phyloP scores from a whole-genome alignment of 2,113 vertebrate species.

The Lycocorax pyrrhopterus region DNA sequence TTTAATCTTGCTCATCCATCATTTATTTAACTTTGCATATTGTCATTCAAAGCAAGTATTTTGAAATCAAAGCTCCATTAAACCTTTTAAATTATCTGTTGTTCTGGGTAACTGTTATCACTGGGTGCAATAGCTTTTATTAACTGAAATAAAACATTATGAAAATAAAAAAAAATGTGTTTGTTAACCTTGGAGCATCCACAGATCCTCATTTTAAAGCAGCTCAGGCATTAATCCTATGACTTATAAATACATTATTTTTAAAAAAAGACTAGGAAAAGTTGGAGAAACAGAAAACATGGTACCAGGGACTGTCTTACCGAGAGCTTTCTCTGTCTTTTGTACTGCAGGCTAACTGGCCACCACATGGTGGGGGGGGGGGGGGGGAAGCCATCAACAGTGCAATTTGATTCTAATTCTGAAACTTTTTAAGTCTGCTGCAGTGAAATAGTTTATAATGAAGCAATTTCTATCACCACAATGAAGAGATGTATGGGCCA shows the following conservation, averaged over 20 bases:
- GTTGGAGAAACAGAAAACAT: background rate
- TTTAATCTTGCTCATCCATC: slow-evolving; percentile 44
- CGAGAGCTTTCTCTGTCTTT: too few species aligned
- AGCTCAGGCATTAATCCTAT: slow-evolving; percentile 8
- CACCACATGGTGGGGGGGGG: too few species aligned
- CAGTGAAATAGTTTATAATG: slow-evolving; percentile 6
- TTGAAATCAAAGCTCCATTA: slow-evolving; percentile 42
- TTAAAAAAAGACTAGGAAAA: background rate
- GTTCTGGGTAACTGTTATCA: slow-evolving; percentile 2
- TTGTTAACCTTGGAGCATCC: background rate
- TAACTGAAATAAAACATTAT: background rate
- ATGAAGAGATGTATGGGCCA: background rate
- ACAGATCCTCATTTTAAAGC: background rate
- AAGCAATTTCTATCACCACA: background rate
- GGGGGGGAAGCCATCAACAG: too few species aligned
- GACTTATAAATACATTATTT: background rate
- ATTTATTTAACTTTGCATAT: slow-evolving; percentile 15
- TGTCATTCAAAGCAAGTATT: slow-evolving; percentile 22
- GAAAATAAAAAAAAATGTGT: background rate
- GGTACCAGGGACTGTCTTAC: too few species aligned
- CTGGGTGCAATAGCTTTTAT: background rate
- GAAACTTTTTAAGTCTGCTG: background rate
- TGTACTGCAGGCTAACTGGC: too few species aligned
- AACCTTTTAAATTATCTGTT: slow-evolving; percentile 36
- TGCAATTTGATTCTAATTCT: background rate